These are phyloP conservation scores for Neodiprion pinetum DNA, from an alignment of 1,140 invertebrate species.

Conservation along the genomic window DNA sequence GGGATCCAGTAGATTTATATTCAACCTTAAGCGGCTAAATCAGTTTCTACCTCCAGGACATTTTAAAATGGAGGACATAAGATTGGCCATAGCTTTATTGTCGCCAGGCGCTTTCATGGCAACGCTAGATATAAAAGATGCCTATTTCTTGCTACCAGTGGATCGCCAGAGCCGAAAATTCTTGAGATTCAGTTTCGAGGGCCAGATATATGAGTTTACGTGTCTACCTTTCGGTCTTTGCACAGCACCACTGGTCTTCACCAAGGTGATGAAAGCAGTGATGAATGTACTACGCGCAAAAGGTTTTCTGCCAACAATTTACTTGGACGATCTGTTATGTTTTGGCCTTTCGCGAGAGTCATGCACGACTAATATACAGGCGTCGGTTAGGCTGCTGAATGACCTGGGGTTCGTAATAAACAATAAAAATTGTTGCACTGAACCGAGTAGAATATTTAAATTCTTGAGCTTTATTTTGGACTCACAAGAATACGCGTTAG, in stretches of 20 bases:
- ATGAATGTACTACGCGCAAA: not conserved
- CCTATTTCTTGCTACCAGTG: conserved; percentile 28
- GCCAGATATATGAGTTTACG: conserved; percentile 10
- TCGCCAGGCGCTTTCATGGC: conserved; percentile 17
- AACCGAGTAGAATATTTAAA: not conserved
- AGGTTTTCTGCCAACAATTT: conserved; percentile 3
- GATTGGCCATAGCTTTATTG: conserved; percentile 27
- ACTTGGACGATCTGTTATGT: conserved; percentile 7
- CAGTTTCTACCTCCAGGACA: conserved; percentile 8
- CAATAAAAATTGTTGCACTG: not conserved
- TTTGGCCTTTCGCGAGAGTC: conserved; percentile 2
- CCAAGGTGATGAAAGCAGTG: conserved; percentile 23
- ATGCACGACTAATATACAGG: not conserved
- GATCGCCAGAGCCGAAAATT: conserved; percentile 10
- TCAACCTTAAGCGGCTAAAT: conserved; percentile 20
- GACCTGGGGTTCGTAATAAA: not conserved
- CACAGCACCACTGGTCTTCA: conserved; percentile 13
- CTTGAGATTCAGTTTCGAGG: conserved; percentile 14
- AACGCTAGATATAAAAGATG: conserved; percentile 26
- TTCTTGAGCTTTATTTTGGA: not conserved
- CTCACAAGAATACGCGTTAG: not conserved
- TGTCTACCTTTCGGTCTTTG: conserved; percentile 17
- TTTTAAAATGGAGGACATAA: conserved; percentile 34
- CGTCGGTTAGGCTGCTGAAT: not conserved
- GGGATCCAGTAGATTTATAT: conserved; percentile 18